These are phyloP conservation scores for Gambusia affinis DNA, from an alignment of 2,113 vertebrate genomes.

Conservation along the genomic window DNA sequence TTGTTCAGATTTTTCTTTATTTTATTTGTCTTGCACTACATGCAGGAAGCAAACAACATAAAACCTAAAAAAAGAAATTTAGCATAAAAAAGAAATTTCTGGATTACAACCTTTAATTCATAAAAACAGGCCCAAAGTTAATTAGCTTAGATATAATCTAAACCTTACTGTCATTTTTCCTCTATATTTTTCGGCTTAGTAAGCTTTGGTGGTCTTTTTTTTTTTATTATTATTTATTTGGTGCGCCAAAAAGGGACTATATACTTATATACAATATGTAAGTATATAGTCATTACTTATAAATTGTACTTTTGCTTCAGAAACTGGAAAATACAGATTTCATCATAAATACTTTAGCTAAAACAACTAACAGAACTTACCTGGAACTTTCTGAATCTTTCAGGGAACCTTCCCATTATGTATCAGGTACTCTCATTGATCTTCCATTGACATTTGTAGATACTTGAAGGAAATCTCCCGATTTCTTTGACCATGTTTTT, in stretches of 20 bases:
- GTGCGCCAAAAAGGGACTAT: slow-evolving; percentile 17
- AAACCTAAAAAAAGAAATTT: not conserved
- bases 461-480: not conserved
- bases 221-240: slow-evolving; percentile 54
- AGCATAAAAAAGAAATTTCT: slow-evolving; percentile 20
- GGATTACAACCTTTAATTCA: not conserved
- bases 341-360: slow-evolving; percentile 5
- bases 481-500: not conserved
- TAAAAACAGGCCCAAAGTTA: slow-evolving; percentile 14
- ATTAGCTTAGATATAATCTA: slow-evolving; percentile 18
- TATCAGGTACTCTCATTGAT: not conserved
- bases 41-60: slow-evolving; percentile 14
- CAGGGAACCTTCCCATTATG: not conserved
- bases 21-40: slow-evolving; percentile 2
- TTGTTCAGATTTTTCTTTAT: not conserved
- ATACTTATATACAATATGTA: not conserved
- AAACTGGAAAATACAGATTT: slow-evolving; percentile 36
- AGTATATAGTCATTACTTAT: slow-evolving; percentile 4
- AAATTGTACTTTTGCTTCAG: slow-evolving; percentile 26
- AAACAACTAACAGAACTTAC: not conserved
- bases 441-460: not conserved
- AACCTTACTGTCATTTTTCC: slow-evolving; percentile 29
- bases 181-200: slow-evolving; percentile 35
- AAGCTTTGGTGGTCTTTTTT: slow-evolving; percentile 4
- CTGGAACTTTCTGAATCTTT: not conserved